These are phyloP conservation scores for Dreissena polymorpha DNA, from an alignment of 1,140 invertebrate genomes.

Conservation along the genomic window DNA sequence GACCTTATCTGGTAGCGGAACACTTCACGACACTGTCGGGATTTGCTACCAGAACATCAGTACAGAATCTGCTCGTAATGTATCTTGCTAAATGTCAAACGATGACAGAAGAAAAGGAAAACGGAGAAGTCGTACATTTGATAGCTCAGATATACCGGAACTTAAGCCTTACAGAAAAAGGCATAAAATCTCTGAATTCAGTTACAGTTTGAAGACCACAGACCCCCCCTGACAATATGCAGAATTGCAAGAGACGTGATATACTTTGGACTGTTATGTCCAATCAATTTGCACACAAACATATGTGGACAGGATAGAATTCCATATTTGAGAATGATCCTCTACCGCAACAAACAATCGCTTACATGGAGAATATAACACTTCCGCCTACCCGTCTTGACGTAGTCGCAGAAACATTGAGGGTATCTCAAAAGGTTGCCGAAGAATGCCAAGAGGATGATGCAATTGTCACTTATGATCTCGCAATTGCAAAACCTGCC, in stretches of 20 bases:
- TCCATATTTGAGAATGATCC: no score
- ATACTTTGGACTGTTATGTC: slow-evolving; percentile 11
- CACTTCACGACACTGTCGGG: slow-evolving; percentile 80
- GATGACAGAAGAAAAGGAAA: not conserved
- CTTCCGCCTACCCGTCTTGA: no score
- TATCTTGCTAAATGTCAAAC: no score
- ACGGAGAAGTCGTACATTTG: slow-evolving; percentile 5
- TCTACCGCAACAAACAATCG: no score
- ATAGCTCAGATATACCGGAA: not conserved
- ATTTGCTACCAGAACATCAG: slow-evolving; percentile 64
- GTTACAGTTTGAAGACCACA: not conserved
- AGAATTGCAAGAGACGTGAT: not conserved
- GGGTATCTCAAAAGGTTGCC: no score
- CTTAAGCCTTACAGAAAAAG: slow-evolving; percentile 27
- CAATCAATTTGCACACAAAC: no score
- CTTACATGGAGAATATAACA: no score
- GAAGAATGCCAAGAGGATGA: no score
- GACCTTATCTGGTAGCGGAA: slow-evolving; percentile 78
- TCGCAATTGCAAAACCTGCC: no score
- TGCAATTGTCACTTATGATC: no score
- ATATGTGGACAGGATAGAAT: no score
- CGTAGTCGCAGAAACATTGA: no score
- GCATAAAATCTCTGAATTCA: slow-evolving; percentile 11
- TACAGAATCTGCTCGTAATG: not conserved
- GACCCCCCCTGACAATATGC: not conserved